These are phyloP conservation scores for Altica lythri DNA, from an alignment of 2,888 invertebrate genomes.

Conservation along the genomic window DNA sequence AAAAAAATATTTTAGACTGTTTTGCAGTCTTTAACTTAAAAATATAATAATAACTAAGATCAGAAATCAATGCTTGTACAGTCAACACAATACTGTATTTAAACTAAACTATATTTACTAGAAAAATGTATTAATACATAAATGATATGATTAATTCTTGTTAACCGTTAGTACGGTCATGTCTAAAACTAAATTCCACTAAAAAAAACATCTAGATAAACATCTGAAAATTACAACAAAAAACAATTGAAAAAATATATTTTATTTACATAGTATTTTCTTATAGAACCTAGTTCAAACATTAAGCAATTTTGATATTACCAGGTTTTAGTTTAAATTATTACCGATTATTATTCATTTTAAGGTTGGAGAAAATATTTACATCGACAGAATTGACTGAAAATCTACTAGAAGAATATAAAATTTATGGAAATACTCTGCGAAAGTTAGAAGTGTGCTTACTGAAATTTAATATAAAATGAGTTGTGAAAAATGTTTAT, in stretches of 20 bases:
- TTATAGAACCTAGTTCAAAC: constrained; percentile 7
- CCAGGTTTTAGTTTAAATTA: constrained; percentile 3
- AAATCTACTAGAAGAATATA: constrained; percentile 2
- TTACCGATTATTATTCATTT: not conserved
- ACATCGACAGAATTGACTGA: constrained; percentile 15
- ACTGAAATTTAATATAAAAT: no score
- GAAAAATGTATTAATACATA: constrained; percentile 43
- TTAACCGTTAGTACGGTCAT: constrained; percentile 44
- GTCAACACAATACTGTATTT: constrained; percentile 28
- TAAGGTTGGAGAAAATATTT: no score
- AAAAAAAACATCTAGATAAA: constrained; percentile 30
- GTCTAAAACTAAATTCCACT: constrained; percentile 36
- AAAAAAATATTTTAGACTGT: not conserved
- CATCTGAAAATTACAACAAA: constrained; percentile 17
- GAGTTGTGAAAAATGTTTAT: no score
- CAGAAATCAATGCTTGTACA: constrained; percentile 17
- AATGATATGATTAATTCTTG: constrained; percentile 56
- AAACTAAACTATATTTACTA: constrained; percentile 37
- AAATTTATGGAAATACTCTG: not conserved
- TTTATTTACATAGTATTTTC: constrained; percentile 1
- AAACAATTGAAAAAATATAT: constrained; percentile 23
- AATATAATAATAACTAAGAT: constrained; percentile 23
- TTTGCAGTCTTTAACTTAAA: constrained; percentile 5
- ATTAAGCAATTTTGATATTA: constrained; percentile 8
- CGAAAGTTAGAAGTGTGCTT: not conserved